phyloP scores from a whole-genome alignment of 1,140 invertebrate species.

The Batillaria attramentaria region DNA sequence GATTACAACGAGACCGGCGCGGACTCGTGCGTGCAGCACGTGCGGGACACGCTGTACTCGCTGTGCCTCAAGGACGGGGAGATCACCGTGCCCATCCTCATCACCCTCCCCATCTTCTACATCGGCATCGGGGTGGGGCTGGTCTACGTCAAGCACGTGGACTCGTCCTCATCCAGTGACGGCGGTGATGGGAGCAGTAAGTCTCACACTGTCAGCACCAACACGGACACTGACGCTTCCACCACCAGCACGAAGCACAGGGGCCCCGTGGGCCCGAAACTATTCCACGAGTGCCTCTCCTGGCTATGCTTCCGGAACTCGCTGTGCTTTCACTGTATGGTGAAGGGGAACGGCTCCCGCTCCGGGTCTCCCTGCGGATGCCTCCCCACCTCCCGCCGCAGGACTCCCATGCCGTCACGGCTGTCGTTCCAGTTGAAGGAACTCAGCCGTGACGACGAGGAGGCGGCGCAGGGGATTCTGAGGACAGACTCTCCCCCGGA shows the following conservation, averaged over 20 bases:
- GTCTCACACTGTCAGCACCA: constrained; percentile 10
- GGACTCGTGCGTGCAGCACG: background rate
- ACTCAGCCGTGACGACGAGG: background rate
- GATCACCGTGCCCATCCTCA: background rate
- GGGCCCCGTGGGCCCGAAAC: background rate
- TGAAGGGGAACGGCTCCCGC: constrained; percentile 19
- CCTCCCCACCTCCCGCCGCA: background rate
- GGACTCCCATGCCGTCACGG: background rate
- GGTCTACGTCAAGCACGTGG: constrained; percentile 25
- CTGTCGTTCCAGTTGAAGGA: constrained; percentile 25
- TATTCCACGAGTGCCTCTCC: background rate
- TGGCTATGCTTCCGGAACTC: background rate
- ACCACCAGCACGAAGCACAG: too few relatives aligned
- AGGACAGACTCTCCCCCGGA: too few relatives aligned
- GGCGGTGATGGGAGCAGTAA: too few relatives aligned
- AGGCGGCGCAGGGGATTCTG: constrained; percentile 23
- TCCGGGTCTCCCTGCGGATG: background rate
- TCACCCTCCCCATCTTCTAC: constrained; percentile 22
- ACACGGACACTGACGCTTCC: background rate
- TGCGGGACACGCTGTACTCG: background rate
- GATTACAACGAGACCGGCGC: background rate
- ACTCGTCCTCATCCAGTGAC: background rate
- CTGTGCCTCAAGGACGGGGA: constrained; percentile 23
- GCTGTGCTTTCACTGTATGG: constrained; percentile 30
- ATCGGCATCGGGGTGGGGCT: background rate